Evolutionary conservation across 1,140 invertebrate genomes (phyloP).

Genomic region (Pogonus chalceus): DNA sequence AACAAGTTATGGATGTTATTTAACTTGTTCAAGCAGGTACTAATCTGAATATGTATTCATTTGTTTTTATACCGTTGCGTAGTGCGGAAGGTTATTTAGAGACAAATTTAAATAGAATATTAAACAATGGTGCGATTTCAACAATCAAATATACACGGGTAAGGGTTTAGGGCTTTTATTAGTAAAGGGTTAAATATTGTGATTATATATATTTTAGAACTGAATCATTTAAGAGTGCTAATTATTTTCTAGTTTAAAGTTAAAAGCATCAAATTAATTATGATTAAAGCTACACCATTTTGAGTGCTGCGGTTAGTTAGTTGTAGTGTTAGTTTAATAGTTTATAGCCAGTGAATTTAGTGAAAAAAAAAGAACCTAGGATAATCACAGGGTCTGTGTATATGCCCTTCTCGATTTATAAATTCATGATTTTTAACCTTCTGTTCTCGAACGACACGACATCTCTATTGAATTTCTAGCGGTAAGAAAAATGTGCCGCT

Average conservation of each 20-base stretch:
- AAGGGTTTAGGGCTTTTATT: neutral
- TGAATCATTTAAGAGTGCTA: neutral
- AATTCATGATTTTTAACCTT: constrained; percentile 2
- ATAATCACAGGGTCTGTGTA: constrained; percentile 35
- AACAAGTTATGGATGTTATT: no score
- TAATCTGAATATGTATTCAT: no score
- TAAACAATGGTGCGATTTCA: no score
- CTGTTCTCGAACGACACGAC: neutral
- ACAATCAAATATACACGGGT: neutral
- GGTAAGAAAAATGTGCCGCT: neutral
- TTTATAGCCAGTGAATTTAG: constrained; percentile 32
- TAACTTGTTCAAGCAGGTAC: no score
- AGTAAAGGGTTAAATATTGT: constrained; percentile 18
- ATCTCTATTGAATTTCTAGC: neutral
- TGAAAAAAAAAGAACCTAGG: constrained; percentile 24
- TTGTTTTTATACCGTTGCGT: no score
- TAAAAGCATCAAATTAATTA: constrained; percentile 7
- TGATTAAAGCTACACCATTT: constrained; percentile 23
- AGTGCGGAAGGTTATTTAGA: no score
- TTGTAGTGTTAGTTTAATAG: constrained; percentile 24
- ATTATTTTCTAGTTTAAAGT: no score
- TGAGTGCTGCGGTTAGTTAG: constrained; percentile 32
- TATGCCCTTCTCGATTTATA: constrained; percentile 16
- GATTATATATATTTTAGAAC: constrained; percentile 22
- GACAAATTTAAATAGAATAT: no score